Percentiles rank a stretch among this genome's conserved stretches.
phyloP scores from a whole-genome alignment of 2,888 invertebrate genomes.

The Patella ulyssiponensis region DNA sequence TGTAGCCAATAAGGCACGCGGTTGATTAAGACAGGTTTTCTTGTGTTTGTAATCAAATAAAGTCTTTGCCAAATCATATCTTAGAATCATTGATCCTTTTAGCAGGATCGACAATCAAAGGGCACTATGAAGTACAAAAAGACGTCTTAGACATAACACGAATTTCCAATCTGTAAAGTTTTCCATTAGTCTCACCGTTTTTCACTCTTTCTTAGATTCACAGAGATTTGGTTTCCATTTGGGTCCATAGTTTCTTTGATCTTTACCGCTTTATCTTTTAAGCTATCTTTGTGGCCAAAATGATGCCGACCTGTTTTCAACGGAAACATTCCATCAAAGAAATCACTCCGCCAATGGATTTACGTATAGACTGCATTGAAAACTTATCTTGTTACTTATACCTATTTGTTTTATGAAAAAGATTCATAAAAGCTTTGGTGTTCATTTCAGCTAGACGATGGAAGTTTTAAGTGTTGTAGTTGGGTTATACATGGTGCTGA shows the following conservation, averaged over 20 bases:
- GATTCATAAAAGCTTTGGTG: too few species aligned
- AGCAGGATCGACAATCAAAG: slow-evolving; percentile 9
- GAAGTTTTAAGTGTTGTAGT: too few species aligned
- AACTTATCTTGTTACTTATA: too few species aligned
- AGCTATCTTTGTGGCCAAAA: slow-evolving; percentile 9
- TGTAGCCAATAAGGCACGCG: not conserved
- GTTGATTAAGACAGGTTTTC: slow-evolving; percentile 2
- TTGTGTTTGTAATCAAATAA: slow-evolving; percentile 12
- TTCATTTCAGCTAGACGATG: too few species aligned
- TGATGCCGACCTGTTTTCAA: slow-evolving; percentile 7
- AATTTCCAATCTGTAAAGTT: slow-evolving; percentile 7
- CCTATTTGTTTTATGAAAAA: too few species aligned
- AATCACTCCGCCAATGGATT: not conserved
- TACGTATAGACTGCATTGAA: not conserved
- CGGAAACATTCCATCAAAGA: slow-evolving; percentile 7
- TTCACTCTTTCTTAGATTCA: not conserved
- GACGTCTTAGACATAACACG: slow-evolving; percentile 7
- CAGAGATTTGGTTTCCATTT: slow-evolving; percentile 12
- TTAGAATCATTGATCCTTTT: slow-evolving; percentile 7
- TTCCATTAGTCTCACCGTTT: slow-evolving; percentile 4
- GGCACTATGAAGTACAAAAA: not conserved
- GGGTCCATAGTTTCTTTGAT: slow-evolving; percentile 9
- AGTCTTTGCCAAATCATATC: slow-evolving; percentile 7
- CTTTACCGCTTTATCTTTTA: slow-evolving; percentile 6
- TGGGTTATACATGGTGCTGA: too few species aligned